Percentiles rank a stretch among this genome's conserved stretches.
Evolutionary conservation across 2,888 invertebrate species (phyloP).

Genomic region (Taenaris catops): DNA sequence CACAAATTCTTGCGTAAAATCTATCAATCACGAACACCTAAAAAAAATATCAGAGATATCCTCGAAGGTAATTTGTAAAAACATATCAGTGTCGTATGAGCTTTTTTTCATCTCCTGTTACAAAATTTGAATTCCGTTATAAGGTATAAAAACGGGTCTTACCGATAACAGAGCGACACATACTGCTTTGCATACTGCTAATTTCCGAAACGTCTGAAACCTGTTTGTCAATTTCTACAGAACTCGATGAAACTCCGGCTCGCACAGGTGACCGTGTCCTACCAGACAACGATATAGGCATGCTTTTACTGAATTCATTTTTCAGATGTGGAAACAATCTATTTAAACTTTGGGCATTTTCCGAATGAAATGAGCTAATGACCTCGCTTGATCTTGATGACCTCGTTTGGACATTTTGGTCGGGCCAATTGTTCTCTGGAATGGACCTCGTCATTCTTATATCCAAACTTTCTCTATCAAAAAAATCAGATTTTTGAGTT

Average conservation of each 20-base stretch:
- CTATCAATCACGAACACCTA: no score
- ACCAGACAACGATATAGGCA: conserved; percentile 58
- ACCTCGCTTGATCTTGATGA: conserved; percentile 83
- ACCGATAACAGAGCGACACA: conserved; percentile 77
- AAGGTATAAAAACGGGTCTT: no score
- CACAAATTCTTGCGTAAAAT: no score
- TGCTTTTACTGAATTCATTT: conserved; percentile 65
- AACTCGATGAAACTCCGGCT: conserved; percentile 37
- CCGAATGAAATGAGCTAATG: conserved; percentile 77
- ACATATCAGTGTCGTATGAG: no score
- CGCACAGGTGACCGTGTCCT: conserved; percentile 47
- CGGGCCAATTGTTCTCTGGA: conserved; percentile 84
- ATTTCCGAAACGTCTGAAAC: conserved; percentile 73
- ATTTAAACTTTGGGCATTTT: conserved; percentile 78
- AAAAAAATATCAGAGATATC: no score
- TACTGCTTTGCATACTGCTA: conserved; percentile 79
- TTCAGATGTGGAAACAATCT: conserved; percentile 82
- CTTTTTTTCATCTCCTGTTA: no score
- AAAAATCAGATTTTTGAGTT: conserved; percentile 55
- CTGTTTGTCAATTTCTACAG: conserved; percentile 64
- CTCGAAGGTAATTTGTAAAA: no score
- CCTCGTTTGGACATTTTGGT: conserved; percentile 52
- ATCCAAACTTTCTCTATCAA: conserved; percentile 39
- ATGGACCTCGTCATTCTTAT: conserved; percentile 84
- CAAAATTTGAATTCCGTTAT: no score